Base-by-base conservation (phyloP, 2,113 vertebrate genomes). In the Solea solea region DNA sequence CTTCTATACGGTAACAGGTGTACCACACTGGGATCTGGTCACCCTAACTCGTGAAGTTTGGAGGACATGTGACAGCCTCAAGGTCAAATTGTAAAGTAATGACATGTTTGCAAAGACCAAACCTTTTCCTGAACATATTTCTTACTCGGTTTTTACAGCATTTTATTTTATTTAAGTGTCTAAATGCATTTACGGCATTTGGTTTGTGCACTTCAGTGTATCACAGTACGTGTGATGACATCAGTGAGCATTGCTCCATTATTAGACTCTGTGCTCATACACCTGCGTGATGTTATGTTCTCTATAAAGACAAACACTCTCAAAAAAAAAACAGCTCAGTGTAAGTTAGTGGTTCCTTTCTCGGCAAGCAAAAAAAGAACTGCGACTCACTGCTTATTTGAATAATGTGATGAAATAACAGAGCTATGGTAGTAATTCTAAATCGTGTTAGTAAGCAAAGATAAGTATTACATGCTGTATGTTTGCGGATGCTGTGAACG, bases 261-360 rank as follows among this genome's bases (percentile, higher is more conserved):
- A 82, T 71, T 64, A 80, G 64, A 83, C 76, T 70, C 62, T 45
- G 57, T 63, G 64, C 57, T 49, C 45, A 64, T 28, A 51, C 68
- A 74, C 65, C 64, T 82, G 6, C 62, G 58, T 67, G 74, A 74
- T 69, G 56, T 40, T 50, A 68, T 50, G 11, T 69, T 53, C 63
- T 1, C 76, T n/a, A n/a, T n/a, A 57, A 67, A 8, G 62, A 77
- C 69, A 72, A 72, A 11, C 64, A 27, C 70, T 0, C 13, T 64
- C 21, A 76, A 41, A 77, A 76, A 87, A 81, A 90, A 83, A 80
- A 34, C 65, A n/a, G 65, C 81, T 76, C 48, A 34, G 28, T 34
- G 28, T 34, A 34, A 34, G 28, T 27, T 12, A 14, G 46, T 39
- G 52, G 12, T 73, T 44, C 15, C 53, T 53, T 14, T 63, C 11